These are phyloP conservation scores for Gambusia yucatana DNA, from an alignment of 2,797 vertebrate genomes.

Conservation along the genomic window DNA sequence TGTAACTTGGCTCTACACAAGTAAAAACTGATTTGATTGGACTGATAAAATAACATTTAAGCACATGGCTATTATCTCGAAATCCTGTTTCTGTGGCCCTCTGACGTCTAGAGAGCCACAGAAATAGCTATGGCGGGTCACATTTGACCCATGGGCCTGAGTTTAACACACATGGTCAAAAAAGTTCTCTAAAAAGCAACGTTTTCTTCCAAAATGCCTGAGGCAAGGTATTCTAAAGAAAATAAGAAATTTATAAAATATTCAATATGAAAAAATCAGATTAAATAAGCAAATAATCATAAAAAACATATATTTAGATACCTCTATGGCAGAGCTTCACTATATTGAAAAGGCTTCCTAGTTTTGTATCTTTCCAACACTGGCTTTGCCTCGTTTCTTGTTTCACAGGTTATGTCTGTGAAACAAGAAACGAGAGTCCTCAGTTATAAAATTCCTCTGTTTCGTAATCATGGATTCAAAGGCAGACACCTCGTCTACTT, in stretches of 20 bases:
- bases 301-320: neutral
- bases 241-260: neutral
- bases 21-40: no score
- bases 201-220: neutral
- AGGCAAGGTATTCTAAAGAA: neutral
- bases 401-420: no score
- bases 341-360: neutral
- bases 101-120: no score
- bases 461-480: neutral
- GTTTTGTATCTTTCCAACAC: neutral
- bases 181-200: neutral
- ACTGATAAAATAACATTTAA: no score
- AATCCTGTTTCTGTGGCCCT: no score
- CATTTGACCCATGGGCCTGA: no score
- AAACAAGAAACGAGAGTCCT: neutral
- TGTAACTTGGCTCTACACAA: no score
- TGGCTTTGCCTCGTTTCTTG: neutral
- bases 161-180: neutral
- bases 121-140: no score
- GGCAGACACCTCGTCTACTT: neutral
- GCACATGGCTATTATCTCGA: no score
- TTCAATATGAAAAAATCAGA: neutral
- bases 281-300: neutral
- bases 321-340: neutral
- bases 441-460: neutral